These are phyloP conservation scores for Falcaria lacertinaria DNA, from an alignment of 2,888 invertebrate species.

Conservation along the genomic window DNA sequence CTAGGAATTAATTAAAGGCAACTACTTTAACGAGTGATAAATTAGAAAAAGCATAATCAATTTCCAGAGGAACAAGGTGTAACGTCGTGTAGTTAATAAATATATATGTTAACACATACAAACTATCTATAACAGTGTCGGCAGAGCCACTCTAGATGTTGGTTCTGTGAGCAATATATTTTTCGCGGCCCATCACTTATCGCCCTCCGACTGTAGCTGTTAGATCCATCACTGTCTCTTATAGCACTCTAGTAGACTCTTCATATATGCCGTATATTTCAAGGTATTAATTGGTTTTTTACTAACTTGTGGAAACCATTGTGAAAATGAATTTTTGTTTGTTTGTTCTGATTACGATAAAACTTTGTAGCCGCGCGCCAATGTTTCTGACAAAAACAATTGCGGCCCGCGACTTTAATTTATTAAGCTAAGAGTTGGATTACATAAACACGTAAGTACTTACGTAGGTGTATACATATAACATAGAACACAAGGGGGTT, in stretches of 20 bases:
- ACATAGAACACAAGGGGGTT: not conserved
- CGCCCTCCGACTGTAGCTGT: slow-evolving; percentile 16
- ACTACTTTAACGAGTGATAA: slow-evolving; percentile 4
- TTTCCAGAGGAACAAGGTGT: slow-evolving; percentile 17
- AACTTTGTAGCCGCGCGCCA: too few species aligned
- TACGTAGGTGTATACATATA: too few species aligned
- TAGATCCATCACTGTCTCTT: slow-evolving; percentile 40
- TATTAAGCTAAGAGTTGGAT: too few species aligned
- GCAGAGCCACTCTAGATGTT: slow-evolving; percentile 1
- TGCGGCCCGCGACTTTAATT: too few species aligned
- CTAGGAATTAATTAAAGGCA: not conserved
- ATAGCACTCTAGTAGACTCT: too few species aligned
- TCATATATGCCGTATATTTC: too few species aligned
- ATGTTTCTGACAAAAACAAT: too few species aligned
- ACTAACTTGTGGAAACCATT: too few species aligned
- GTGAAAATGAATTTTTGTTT: too few species aligned
- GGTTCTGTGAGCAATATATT: slow-evolving; percentile 34
- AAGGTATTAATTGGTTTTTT: too few species aligned
- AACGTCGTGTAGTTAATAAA: slow-evolving; percentile 30
- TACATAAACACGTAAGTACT: too few species aligned
- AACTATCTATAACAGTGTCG: slow-evolving; percentile 20
- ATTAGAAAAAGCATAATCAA: slow-evolving; percentile 20
- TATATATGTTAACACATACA: slow-evolving; percentile 36
- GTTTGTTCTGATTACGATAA: too few species aligned
- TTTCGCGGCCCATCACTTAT: slow-evolving; percentile 41